Evolutionary conservation across 35 echinoderm and acorn worm genomes (phyloP).

Genomic region (Ptychodera flava): DNA sequence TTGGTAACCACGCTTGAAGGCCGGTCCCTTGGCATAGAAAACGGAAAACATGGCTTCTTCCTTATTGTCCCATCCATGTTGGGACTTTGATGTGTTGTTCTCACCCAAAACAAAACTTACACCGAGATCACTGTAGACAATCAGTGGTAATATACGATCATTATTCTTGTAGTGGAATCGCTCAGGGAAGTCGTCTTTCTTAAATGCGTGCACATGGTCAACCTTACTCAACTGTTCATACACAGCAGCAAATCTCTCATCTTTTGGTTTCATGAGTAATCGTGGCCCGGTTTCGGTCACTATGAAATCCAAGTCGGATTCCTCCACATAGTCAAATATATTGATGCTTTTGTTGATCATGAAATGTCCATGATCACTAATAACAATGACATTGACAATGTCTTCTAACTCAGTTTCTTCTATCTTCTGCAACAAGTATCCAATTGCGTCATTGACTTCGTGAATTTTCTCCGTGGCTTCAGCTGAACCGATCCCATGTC

Average conservation of each 20-base stretch:
- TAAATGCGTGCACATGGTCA: conserved; percentile 70
- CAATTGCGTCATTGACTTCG: conserved; percentile 42
- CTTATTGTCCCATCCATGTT: conserved; percentile 73
- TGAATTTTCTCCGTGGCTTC: conserved; percentile 21
- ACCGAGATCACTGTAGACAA: conserved; percentile 56
- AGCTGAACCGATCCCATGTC: conserved; percentile 36
- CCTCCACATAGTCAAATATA: not conserved
- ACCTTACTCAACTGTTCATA: too few species aligned
- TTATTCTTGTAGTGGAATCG: conserved; percentile 66
- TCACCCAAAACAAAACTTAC: not conserved
- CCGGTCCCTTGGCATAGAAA: conserved; percentile 80
- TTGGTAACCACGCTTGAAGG: conserved; percentile 47
- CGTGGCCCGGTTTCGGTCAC: not conserved
- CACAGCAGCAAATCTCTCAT: too few species aligned
- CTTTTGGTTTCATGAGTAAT: not conserved
- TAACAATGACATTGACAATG: conserved; percentile 51
- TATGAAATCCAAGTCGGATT: not conserved
- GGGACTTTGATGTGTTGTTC: not conserved
- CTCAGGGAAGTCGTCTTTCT: conserved; percentile 71
- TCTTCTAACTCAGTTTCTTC: conserved; percentile 49
- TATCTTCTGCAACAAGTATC: conserved; percentile 40
- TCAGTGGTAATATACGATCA: conserved; percentile 41
- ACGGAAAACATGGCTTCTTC: conserved; percentile 59
- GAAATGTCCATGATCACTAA: conserved; percentile 52
- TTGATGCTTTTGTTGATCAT: conserved; percentile 25